Base-by-base conservation (phyloP, 2,113 vertebrate genomes). In the Amphilophus citrinellus region DNA sequence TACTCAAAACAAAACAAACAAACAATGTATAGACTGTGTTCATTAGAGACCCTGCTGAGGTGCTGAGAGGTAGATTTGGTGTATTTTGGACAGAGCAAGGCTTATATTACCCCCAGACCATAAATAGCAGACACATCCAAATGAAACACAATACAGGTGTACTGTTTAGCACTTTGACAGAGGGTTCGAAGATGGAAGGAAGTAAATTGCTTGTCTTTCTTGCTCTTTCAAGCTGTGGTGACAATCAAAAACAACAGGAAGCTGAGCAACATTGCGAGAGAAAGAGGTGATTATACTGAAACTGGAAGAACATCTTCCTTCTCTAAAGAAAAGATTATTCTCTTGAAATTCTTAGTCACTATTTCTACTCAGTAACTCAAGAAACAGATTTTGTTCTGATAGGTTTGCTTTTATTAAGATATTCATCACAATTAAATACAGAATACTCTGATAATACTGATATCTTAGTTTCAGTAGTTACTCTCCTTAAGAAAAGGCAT, bases 231-330 rank as follows among this genome's bases (percentile, higher is more conserved):
- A 63, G 35, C 35, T 63, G 61, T 18, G 47, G 11, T 80, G 53
- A 39, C 65, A 79, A 82, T 84, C 5, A 60, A 30, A 75, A 77
- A 39, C 53, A 61, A 27, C 77, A 77, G 84, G 61, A 71, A 73
- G 1, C 50, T 56, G 14, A 47, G 56, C 50, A 57, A 44, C 71
- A 61, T 9, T 73, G 39, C 37, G n/a, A 68, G 44, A 56, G 6
- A 50, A 32, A 68, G 10, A 30, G 24, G 44, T n/a, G 8, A 42
- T 32, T 50, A 24, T 11, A 76, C 60, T 20, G 32, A 84, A 53
- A 78, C 14, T 27, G 10, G 2, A 39, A 30, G 39, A 50, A 71
- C 35, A 30, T 61, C 37, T 60, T 35, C 2, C 75, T 65, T 32
- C 76, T 42, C 18, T 11, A 8, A 14, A 32, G 37, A 59, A 35